phyloP scores from a whole-genome alignment of 2,888 invertebrate species.

The Amphimallon solstitiale region DNA sequence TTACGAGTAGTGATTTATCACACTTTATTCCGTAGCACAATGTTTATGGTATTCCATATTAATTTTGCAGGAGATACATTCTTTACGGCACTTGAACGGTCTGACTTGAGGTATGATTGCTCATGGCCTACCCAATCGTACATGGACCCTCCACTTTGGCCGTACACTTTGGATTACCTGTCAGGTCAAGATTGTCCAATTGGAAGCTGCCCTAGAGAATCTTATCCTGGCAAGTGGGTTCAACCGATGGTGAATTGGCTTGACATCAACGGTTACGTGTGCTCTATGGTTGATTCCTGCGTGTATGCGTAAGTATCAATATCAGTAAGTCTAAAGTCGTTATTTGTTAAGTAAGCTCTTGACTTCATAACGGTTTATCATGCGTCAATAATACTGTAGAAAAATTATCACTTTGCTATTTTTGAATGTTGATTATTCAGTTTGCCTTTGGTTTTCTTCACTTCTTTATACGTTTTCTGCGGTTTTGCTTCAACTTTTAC shows the following conservation, averaged over 20 bases:
- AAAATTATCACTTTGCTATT: too few species aligned
- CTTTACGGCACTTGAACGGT: constrained; percentile 63
- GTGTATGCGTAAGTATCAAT: constrained; percentile 61
- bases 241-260: constrained; percentile 69
- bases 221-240: constrained; percentile 69
- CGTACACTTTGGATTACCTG: constrained; percentile 70
- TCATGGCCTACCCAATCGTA: constrained; percentile 67
- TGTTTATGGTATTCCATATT: too few species aligned
- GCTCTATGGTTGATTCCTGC: constrained; percentile 70
- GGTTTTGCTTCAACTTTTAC: too few species aligned
- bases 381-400: too few species aligned
- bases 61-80: constrained; percentile 61
- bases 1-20: too few species aligned
- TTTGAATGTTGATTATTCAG: too few species aligned
- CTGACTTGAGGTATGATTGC: constrained; percentile 68
- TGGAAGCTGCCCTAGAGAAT: constrained; percentile 65
- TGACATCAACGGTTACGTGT: constrained; percentile 63
- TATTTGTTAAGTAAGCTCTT: too few species aligned
- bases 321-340: too few species aligned
- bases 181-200: constrained; percentile 67
- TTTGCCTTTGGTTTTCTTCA: too few species aligned
- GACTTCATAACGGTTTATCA: too few species aligned
- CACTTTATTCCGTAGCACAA: too few species aligned
- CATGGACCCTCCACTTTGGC: constrained; percentile 67
- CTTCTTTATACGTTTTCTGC: too few species aligned